These are phyloP conservation scores for Pipistrellus nathusii DNA, from an alignment of 2,797 vertebrate genomes.

Conservation along the genomic window DNA sequence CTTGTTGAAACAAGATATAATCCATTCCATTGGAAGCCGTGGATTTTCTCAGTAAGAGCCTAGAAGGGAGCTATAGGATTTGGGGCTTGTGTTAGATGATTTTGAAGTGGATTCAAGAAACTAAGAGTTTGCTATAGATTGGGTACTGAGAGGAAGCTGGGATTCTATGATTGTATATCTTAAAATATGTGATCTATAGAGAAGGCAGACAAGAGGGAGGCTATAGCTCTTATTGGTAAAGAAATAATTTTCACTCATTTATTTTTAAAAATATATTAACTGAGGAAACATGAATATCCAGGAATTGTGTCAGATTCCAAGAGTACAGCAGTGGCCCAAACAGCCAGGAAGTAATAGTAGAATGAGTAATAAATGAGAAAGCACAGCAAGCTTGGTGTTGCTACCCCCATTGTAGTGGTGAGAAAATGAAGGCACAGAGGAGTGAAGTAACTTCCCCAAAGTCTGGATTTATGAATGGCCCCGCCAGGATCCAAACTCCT, in stretches of 20 bases:
- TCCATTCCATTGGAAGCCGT: not conserved
- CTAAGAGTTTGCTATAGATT: not conserved
- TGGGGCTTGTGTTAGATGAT: not conserved
- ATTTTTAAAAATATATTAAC: not conserved
- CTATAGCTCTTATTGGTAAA: not conserved
- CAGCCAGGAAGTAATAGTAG: not conserved
- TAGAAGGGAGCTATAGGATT: not conserved
- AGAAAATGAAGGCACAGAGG: not conserved
- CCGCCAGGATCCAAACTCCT: not conserved
- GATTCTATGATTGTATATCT: not conserved
- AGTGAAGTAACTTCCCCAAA: not conserved
- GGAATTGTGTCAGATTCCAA: not conserved
- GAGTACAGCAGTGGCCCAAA: not conserved
- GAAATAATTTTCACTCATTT: not conserved
- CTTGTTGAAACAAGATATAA: not conserved
- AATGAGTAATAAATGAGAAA: not conserved
- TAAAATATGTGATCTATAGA: not conserved
- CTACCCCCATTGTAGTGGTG: not conserved
- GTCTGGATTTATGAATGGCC: not conserved
- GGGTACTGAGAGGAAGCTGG: not conserved
- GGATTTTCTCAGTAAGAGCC: not conserved
- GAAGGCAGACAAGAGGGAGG: not conserved
- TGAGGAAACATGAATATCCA: not conserved
- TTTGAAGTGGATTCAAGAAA: not conserved
- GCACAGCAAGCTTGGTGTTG: not conserved